These are phyloP conservation scores for Neodontobutis hainanensis DNA, from an alignment of 2,113 vertebrate genomes.

Conservation along the genomic window DNA sequence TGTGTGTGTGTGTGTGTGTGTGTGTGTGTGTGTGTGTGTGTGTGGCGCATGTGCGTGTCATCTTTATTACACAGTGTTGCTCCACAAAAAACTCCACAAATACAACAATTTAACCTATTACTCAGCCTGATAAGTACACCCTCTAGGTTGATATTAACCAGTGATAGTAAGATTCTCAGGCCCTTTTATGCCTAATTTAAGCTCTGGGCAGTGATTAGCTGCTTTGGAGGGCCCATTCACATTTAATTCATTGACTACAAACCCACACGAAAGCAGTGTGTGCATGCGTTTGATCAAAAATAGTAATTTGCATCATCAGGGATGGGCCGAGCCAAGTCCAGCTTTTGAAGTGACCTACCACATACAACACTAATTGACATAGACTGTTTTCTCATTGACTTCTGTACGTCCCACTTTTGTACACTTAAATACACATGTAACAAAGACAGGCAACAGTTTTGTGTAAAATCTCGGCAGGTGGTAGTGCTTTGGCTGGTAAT, in stretches of 20 bases:
- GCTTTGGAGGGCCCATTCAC: conserved; percentile 38
- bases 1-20: too few species aligned
- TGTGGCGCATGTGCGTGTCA: background rate
- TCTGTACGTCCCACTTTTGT: background rate
- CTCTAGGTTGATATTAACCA: conserved; percentile 30
- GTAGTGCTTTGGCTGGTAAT: conserved; percentile 67
- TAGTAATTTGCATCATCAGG: conserved; percentile 54
- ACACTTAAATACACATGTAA: conserved; percentile 3
- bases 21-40: too few species aligned
- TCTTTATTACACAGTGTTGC: background rate
- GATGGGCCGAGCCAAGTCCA: conserved; percentile 28
- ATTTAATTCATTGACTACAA: conserved; percentile 53
- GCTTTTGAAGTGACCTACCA: conserved; percentile 47
- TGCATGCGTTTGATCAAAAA: conserved; percentile 56
- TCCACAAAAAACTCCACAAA: conserved; percentile 1
- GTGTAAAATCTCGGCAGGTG: conserved; percentile 65
- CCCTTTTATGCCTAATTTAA: conserved; percentile 54
- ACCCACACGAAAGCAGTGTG: conserved; percentile 44
- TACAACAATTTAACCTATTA: conserved; percentile 17
- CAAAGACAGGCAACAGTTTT: conserved; percentile 21
- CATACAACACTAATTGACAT: conserved; percentile 5
- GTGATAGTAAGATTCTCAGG: conserved; percentile 21
- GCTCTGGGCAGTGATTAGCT: conserved; percentile 34
- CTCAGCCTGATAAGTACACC: conserved; percentile 13
- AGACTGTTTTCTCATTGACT: conserved; percentile 1